Percentiles rank a stretch among this genome's conserved stretches.
phyloP scores from a whole-genome alignment of 2,888 invertebrate genomes.

The Rhamnusium bicolor region DNA sequence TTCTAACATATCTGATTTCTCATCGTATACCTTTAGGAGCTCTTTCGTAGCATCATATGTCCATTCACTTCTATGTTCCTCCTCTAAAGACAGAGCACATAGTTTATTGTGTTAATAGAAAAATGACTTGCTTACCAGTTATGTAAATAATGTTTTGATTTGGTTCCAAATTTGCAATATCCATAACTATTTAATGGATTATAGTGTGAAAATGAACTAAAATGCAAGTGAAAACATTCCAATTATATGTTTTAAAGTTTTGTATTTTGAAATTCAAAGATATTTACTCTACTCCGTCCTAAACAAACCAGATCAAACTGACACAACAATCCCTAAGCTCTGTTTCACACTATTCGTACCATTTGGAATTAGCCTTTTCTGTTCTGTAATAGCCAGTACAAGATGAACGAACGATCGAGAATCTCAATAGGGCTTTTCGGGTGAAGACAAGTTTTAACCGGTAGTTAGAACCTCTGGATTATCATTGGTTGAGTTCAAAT shows the following conservation, averaged over 20 bases:
- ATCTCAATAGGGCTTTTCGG: too few relatives aligned
- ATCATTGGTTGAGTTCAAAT: too few relatives aligned
- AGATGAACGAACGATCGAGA: conserved; percentile 15
- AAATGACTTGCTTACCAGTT: neutral
- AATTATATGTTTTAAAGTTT: neutral
- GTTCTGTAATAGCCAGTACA: neutral
- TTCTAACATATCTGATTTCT: conserved; percentile 50
- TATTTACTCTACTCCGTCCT: conserved; percentile 22
- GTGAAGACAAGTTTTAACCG: too few relatives aligned
- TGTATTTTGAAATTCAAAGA: conserved; percentile 20
- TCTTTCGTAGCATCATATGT: conserved; percentile 47
- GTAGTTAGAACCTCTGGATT: too few relatives aligned
- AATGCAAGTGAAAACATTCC: neutral
- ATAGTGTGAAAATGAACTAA: neutral
- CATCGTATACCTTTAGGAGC: conserved; percentile 49
- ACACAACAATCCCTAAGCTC: neutral
- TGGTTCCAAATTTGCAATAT: neutral
- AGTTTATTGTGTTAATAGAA: neutral
- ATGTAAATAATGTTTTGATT: conserved; percentile 14
- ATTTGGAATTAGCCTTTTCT: too few relatives aligned
- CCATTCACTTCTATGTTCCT: conserved; percentile 49
- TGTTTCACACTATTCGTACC: neutral
- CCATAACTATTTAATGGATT: neutral
- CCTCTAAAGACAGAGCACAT: conserved; percentile 2
- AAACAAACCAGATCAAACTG: neutral